Conservation (phyloP, 2,888 invertebrate genomes). For the Carcina quercana region DNA sequence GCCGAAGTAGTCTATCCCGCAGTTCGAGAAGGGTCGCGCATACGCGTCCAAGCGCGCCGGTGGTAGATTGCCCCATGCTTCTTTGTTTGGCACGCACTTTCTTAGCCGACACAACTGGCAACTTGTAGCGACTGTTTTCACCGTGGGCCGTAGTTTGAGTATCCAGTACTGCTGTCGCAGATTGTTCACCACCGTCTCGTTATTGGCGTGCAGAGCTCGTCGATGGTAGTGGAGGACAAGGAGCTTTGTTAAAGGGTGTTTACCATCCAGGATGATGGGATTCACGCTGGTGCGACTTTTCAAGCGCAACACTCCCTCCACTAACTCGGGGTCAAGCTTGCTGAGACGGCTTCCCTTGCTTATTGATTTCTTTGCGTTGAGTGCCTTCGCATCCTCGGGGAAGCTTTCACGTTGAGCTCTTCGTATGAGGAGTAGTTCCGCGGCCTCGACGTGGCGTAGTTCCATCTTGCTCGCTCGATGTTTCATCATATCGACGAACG, state of each 20-base stretch:
- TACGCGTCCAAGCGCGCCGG: background rate
- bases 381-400: background rate
- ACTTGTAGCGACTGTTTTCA: background rate
- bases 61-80: background rate
- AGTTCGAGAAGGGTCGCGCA: conserved; percentile 2
- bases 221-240: conserved; percentile 2
- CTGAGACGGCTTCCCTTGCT: conserved; percentile 8
- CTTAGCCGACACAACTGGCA: conserved; percentile 1
- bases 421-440: background rate
- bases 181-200: conserved; percentile 7
- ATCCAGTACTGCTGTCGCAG: conserved; percentile 3
- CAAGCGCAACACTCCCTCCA: conserved; percentile 10
- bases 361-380: background rate
- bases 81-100: background rate
- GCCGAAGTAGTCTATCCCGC: conserved; percentile 11
- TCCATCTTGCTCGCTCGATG: no score
- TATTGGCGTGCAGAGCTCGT: conserved; percentile 1
- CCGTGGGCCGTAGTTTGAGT: background rate
- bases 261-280: conserved; percentile 17
- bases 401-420: background rate
- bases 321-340: conserved; percentile 10
- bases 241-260: conserved; percentile 11
- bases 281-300: conserved; percentile 1
- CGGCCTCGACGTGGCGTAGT: conserved; percentile 15
- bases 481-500: no score